These are phyloP conservation scores for Brachyhypopomus gauderio DNA, from an alignment of 2,113 vertebrate species.

Conservation along the genomic window DNA sequence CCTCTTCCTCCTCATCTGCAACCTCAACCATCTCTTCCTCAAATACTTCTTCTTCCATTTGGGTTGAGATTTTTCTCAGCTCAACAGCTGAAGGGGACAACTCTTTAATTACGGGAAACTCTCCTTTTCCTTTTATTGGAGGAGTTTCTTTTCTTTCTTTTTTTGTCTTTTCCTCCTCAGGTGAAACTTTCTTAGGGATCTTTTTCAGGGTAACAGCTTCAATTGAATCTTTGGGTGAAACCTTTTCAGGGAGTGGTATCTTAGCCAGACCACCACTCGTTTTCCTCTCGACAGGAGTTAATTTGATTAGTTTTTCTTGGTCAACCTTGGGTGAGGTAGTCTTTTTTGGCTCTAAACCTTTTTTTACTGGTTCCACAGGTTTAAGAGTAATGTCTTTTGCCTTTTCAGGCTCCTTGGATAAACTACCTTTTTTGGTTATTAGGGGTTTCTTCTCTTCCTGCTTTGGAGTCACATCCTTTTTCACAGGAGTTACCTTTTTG, in stretches of 20 bases:
- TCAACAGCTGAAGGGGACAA: slow-evolving; percentile 73
- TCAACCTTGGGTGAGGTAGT: slow-evolving; percentile 71
- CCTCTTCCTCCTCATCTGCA: slow-evolving; percentile 62
- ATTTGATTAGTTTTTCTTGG: slow-evolving; percentile 67
- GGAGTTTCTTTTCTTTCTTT: slow-evolving; percentile 30
- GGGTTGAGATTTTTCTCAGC: slow-evolving; percentile 73
- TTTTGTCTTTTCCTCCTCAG: slow-evolving; percentile 61
- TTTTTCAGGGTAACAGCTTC: slow-evolving; percentile 78
- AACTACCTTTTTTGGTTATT: slow-evolving; percentile 62
- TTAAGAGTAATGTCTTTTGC: slow-evolving; percentile 67
- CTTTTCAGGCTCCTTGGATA: slow-evolving; percentile 64
- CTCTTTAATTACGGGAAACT: slow-evolving; percentile 68
- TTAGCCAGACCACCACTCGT: slow-evolving; percentile 55
- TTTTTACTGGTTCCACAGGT: slow-evolving; percentile 67
- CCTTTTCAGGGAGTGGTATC: slow-evolving; percentile 60
- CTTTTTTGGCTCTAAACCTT: slow-evolving; percentile 66
- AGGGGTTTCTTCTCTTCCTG: slow-evolving; percentile 66
- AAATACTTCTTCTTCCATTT: slow-evolving; percentile 71
- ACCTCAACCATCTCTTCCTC: slow-evolving; percentile 66
- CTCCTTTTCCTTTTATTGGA: slow-evolving; percentile 45
- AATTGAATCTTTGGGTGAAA: slow-evolving; percentile 53
- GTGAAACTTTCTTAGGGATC: slow-evolving; percentile 65
- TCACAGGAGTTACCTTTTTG: slow-evolving; percentile 48
- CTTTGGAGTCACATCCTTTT: slow-evolving; percentile 50
- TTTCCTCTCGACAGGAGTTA: slow-evolving; percentile 57